These are phyloP conservation scores for Cyaniris semiargus DNA, from an alignment of 2,888 invertebrate genomes.

Conservation along the genomic window DNA sequence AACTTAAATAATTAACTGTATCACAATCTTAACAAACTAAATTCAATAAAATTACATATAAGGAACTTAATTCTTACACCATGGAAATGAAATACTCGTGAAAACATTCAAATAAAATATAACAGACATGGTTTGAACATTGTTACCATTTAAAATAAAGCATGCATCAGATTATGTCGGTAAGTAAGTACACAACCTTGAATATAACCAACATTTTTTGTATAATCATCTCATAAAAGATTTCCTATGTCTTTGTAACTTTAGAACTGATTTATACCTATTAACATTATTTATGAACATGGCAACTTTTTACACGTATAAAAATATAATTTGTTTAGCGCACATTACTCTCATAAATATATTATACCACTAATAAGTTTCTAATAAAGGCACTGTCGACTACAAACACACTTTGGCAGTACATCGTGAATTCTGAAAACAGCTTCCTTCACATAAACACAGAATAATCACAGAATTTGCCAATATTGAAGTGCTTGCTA, in stretches of 20 bases:
- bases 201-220: constrained; percentile 40
- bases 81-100: constrained; percentile 60
- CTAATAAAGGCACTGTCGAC: constrained; percentile 79
- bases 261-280: constrained; percentile 64
- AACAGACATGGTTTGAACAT: constrained; percentile 48
- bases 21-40: constrained; percentile 75
- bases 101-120: constrained; percentile 61
- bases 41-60: constrained; percentile 66
- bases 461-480: constrained; percentile 75
- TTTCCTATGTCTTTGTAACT: constrained; percentile 38
- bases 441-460: constrained; percentile 57
- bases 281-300: constrained; percentile 60
- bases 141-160: constrained; percentile 41
- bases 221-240: constrained; percentile 31
- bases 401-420: constrained; percentile 82
- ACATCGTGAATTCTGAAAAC: constrained; percentile 59
- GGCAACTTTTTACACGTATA: constrained; percentile 79
- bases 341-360: constrained; percentile 74
- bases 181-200: constrained; percentile 78
- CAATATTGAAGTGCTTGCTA: constrained; percentile 75
- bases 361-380: constrained; percentile 67
- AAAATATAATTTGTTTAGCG: constrained; percentile 75
- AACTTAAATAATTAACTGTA: constrained; percentile 74
- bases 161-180: constrained; percentile 39
- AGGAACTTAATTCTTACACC: constrained; percentile 76